Base-by-base conservation (phyloP, 1,140 invertebrate species). In the Cepaea nemoralis region DNA sequence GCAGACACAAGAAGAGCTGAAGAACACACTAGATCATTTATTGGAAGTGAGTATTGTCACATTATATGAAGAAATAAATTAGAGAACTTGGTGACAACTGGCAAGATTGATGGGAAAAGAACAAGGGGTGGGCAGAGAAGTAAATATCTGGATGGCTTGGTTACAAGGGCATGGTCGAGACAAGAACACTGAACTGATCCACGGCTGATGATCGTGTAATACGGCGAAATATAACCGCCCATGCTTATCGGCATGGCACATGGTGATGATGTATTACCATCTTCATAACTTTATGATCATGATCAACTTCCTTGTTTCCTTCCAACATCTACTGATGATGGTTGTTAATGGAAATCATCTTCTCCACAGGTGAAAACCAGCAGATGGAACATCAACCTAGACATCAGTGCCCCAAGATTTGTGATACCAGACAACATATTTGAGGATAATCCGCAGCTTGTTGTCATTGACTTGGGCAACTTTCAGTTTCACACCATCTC, bases 361-460 rank as follows among this genome's bases (percentile, higher is more conserved):
- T 8, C n/a, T 10, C 71, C 66, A n/a, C 71, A 78, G 67, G 75
- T 80, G 45, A 85, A 94, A 84, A 92, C 95, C 50, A 95, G 95
- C 69, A 94, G 94, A 24, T 98, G 97, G 96, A 95, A 96, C 85
- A 92, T 98, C 71, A 94, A 97, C 85, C 92, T 98, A 76, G 96
- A 98, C 89, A 97, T 99, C 75, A 96, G 95, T 33, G 97, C 97
- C 5, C 97, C 97, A 10, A 96, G 98, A 88, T 96, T 99, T 78
- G 94, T 98, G 83, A 89, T 94, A 55, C 93, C 93, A n/a, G 96
- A 98, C 89, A 94, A 96, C 86, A 95, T 97, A 87, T 93, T 92
- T 45, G 94, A 96, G 87, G 92, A 93, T 37, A 95, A 96, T 88
- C 95, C 96, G 0, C 93, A 94, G 0, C 94, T 98, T 74, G 94